Conservation (phyloP, 2,797 vertebrate species). For the Nothura maculosa region DNA sequence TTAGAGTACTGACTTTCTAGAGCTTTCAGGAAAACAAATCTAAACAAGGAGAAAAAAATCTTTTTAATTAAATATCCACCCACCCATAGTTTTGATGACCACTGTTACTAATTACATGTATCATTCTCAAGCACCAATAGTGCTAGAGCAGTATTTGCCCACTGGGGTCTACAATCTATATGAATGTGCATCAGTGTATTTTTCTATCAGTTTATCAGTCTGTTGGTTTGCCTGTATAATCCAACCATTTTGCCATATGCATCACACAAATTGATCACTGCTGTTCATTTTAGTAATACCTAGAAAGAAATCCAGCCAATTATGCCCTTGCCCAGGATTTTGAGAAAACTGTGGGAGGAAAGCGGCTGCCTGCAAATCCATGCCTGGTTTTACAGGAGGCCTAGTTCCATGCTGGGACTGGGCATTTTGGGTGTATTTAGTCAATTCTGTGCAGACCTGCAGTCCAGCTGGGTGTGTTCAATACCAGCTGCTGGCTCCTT, state of each 20-base stretch:
- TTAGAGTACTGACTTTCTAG: neutral
- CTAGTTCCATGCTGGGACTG: neutral
- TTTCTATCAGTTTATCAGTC: neutral
- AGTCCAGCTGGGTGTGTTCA: slow-evolving; percentile 42
- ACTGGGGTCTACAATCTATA: neutral
- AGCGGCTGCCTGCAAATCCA: neutral
- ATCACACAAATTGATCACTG: neutral
- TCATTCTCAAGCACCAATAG: neutral
- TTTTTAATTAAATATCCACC: neutral
- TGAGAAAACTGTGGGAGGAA: neutral
- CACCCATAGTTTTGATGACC: neutral
- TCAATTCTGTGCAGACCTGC: slow-evolving; percentile 3
- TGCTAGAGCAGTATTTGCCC: neutral
- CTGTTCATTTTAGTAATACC: neutral
- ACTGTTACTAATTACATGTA: neutral
- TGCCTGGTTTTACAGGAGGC: slow-evolving; percentile 17
- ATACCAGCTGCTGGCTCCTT: slow-evolving; percentile 32
- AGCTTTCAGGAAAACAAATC: neutral
- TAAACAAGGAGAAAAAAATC: neutral
- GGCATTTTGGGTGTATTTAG: neutral
- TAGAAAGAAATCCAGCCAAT: neutral
- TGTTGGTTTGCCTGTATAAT: neutral
- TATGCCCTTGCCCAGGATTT: neutral
- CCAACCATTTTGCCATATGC: accelerated
- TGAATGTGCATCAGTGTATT: neutral